Evolutionary conservation across 2,797 vertebrate species (phyloP).

Genomic region (Pelochelys cantorii): DNA sequence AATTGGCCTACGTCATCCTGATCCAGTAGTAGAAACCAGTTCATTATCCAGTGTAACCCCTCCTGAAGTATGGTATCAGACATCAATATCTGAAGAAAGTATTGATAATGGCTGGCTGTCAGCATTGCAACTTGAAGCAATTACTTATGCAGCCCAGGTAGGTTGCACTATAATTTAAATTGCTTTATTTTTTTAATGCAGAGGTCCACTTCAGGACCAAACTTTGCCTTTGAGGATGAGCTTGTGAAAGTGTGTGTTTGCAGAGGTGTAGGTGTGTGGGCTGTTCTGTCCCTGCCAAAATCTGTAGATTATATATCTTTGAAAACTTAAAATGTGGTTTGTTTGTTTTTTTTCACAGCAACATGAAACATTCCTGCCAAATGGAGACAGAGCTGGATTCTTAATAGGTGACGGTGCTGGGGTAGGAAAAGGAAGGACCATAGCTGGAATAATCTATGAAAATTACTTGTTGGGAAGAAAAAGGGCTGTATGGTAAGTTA

Average conservation of each 20-base stretch:
- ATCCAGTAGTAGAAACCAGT: conserved; percentile 97
- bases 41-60: conserved; percentile 96
- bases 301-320: neutral
- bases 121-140: conserved; percentile 95
- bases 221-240: neutral
- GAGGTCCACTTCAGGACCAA: neutral
- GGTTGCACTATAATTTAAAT: conserved; percentile 4
- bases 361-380: conserved; percentile 98
- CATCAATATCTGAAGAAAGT: conserved; percentile 93
- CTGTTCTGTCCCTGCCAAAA: neutral
- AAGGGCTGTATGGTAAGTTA: conserved; percentile 94
- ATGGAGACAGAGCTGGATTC: conserved; percentile 95
- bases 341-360: conserved; percentile 81
- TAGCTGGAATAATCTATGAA: conserved; percentile 97
- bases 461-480: conserved; percentile 98
- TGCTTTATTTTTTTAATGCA: neutral
- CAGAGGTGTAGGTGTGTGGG: neutral
- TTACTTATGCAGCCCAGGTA: conserved; percentile 98
- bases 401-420: conserved; percentile 98
- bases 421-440: conserved; percentile 97
- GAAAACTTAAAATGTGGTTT: neutral
- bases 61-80: conserved; percentile 97
- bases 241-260: neutral
- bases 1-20: conserved; percentile 95
- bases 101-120: conserved; percentile 96